Conservation (phyloP, 2,888 invertebrate species). For the Torymus auratus region DNA sequence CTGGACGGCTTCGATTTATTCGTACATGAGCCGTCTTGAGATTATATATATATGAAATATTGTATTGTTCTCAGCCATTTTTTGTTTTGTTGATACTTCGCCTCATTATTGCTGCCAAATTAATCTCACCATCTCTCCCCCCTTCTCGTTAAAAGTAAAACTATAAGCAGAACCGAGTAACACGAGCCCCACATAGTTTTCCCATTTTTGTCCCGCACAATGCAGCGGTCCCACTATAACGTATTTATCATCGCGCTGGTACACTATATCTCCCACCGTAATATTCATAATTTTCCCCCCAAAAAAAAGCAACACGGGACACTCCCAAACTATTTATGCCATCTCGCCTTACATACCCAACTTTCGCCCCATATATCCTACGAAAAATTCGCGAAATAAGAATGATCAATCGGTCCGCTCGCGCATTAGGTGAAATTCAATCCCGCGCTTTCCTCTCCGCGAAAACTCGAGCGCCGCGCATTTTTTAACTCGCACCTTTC, state of each 20-base stretch:
- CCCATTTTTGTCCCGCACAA: background rate
- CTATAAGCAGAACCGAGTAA: background rate
- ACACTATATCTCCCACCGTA: background rate
- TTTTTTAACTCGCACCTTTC: conserved; percentile 34
- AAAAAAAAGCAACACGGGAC: background rate
- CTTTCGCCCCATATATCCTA: conserved; percentile 40
- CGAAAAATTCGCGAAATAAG: background rate
- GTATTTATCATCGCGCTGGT: conserved; percentile 24
- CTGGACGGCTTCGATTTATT: background rate
- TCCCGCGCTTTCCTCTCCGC: background rate
- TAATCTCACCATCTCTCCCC: background rate
- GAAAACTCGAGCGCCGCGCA: background rate
- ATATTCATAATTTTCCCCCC: conserved; percentile 22
- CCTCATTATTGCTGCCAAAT: background rate
- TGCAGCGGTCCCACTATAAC: background rate
- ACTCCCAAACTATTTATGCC: conserved; percentile 25
- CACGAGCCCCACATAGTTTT: conserved; percentile 2
- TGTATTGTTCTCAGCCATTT: too few relatives aligned
- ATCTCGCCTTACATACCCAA: conserved; percentile 36
- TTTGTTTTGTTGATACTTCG: too few relatives aligned
- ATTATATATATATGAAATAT: too few relatives aligned
- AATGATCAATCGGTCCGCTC: background rate
- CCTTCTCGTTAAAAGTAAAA: too few relatives aligned
- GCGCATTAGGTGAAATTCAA: conserved; percentile 37
- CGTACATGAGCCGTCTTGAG: background rate